A percentile compares a stretch with the other conserved stretches of the same genome.
These are phyloP conservation scores for Argyra leucocephala DNA, from an alignment of 2,888 invertebrate species.

Conservation along the genomic window DNA sequence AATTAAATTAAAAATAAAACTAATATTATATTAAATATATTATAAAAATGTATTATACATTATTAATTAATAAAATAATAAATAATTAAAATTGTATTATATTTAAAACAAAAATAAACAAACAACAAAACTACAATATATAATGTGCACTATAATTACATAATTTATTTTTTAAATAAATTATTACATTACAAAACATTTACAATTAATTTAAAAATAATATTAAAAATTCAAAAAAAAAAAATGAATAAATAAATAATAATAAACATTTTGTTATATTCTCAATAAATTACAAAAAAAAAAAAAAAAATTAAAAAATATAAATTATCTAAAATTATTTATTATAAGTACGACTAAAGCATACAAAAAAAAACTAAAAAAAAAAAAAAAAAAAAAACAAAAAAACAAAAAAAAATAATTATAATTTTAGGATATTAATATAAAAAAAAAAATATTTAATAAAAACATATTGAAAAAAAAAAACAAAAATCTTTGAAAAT, in stretches of 20 bases:
- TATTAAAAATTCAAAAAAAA: no score
- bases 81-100: no score
- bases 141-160: no score
- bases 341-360: not conserved
- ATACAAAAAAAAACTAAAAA: not conserved
- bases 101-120: no score
- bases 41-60: no score
- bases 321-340: not conserved
- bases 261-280: not conserved
- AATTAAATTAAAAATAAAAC: no score
- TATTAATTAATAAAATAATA: no score
- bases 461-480: slow-evolving; percentile 5
- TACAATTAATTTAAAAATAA: no score
- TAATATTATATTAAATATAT: no score
- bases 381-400: not conserved
- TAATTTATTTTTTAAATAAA: no score
- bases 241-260: not conserved
- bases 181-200: no score
- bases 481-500: not conserved
- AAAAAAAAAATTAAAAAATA: not conserved
- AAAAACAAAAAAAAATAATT: not conserved
- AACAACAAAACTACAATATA: no score
- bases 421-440: not conserved
- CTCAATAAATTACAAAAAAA: not conserved
- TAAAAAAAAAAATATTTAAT: not conserved